A percentile compares a stretch with the other conserved stretches of the same genome.
Evolutionary conservation across 2,888 invertebrate species (phyloP).

Genomic region (Eupithecia centaureata): DNA sequence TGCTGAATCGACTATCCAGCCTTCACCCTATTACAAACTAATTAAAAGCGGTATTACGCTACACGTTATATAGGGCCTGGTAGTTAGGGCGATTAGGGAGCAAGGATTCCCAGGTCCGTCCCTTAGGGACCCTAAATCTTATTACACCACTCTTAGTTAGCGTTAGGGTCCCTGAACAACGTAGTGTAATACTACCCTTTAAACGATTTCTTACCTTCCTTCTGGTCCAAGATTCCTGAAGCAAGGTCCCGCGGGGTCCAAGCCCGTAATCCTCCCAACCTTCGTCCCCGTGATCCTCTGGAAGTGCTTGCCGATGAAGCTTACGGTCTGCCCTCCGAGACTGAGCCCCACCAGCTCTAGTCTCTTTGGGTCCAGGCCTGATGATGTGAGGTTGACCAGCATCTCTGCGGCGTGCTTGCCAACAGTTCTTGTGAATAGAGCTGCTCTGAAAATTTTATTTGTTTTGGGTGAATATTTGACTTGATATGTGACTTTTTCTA

Average conservation of each 20-base stretch:
- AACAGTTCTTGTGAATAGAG: constrained; percentile 57
- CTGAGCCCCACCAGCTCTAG: constrained; percentile 66
- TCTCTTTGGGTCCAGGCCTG: constrained; percentile 63
- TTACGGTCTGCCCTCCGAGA: constrained; percentile 66
- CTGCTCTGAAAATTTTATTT: constrained; percentile 56
- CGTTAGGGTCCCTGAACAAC: too few species aligned
- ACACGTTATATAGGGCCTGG: too few species aligned
- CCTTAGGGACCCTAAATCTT: too few species aligned
- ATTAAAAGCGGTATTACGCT: too few species aligned
- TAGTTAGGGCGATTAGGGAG: too few species aligned
- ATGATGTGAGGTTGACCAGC: constrained; percentile 56
- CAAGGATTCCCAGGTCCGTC: too few species aligned
- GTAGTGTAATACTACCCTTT: too few species aligned
- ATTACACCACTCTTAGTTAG: too few species aligned
- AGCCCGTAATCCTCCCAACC: constrained; percentile 58
- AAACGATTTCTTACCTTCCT: constrained; percentile 32
- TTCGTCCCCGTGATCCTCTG: constrained; percentile 57
- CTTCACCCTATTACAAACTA: too few species aligned
- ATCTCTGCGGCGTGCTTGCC: constrained; percentile 65
- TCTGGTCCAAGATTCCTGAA: constrained; percentile 66
- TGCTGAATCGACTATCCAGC: too few species aligned
- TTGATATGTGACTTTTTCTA: too few species aligned
- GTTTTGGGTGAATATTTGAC: neutral
- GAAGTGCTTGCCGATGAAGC: constrained; percentile 68
- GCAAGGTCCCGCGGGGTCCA: constrained; percentile 72